A percentile compares a stretch with the other conserved stretches of the same genome.
Evolutionary conservation across 1,140 invertebrate species (phyloP).

Genomic region (Cherax destructor): DNA sequence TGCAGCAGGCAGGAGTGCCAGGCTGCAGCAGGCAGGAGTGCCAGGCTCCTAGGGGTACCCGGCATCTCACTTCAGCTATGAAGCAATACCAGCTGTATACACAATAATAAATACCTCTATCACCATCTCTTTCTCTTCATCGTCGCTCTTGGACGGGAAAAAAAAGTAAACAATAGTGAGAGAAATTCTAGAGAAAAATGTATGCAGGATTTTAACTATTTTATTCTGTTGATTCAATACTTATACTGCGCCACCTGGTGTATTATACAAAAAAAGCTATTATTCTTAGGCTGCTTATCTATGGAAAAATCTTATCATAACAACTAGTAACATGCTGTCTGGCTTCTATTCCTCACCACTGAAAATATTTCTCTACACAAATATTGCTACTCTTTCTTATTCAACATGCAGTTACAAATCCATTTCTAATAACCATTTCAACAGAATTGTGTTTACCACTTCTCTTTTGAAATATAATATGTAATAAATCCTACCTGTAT

Average conservation of each 20-base stretch:
- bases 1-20: background rate
- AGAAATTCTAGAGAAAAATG: conserved; percentile 28
- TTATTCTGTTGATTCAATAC: background rate
- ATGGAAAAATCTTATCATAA: background rate
- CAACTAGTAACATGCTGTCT: background rate
- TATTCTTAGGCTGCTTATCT: background rate
- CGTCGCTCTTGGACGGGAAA: conserved; percentile 57
- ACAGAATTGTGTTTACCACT: background rate
- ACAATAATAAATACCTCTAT: conserved; percentile 57
- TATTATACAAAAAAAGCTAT: background rate
- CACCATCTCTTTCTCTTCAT: conserved; percentile 66
- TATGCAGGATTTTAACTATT: background rate
- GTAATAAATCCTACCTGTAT: background rate
- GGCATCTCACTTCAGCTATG: conserved; percentile 13
- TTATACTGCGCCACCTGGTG: background rate
- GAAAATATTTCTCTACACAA: background rate
- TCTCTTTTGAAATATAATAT: background rate
- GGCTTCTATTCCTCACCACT: background rate
- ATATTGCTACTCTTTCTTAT: background rate
- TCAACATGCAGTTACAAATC: background rate
- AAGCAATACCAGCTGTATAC: conserved; percentile 11
- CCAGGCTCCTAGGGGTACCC: background rate
- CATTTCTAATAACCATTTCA: background rate
- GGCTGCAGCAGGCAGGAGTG: background rate
- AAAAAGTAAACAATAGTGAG: conserved; percentile 1